Conservation (phyloP, 2,888 invertebrate genomes). For the Rugalucina vietnamica region DNA sequence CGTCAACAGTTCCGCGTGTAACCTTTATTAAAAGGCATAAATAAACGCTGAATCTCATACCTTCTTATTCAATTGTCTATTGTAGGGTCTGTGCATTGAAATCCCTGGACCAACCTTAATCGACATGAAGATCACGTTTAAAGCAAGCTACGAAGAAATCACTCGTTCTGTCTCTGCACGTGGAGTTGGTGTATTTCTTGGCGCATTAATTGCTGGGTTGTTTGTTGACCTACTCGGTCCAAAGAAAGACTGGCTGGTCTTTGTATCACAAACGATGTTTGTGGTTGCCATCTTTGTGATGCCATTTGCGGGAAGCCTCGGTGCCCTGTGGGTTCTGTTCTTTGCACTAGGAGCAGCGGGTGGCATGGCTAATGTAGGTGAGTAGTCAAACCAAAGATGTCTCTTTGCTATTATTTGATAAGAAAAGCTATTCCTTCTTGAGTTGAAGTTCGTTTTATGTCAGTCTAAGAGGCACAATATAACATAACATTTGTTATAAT, state of each 20-base stretch:
- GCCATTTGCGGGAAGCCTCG: constrained; percentile 45
- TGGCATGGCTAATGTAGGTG: constrained; percentile 58
- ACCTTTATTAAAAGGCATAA: too few relatives aligned
- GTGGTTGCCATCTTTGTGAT: constrained; percentile 37
- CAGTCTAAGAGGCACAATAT: too few relatives aligned
- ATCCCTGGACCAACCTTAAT: constrained; percentile 61
- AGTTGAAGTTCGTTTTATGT: too few relatives aligned
- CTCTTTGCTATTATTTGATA: too few relatives aligned
- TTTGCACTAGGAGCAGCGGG: constrained; percentile 45
- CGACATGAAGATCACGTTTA: constrained; percentile 53
- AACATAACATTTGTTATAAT: too few relatives aligned
- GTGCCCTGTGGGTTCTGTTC: constrained; percentile 51
- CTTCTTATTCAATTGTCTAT: neutral
- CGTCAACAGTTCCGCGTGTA: too few relatives aligned
- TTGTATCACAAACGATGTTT: constrained; percentile 36
- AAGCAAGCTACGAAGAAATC: constrained; percentile 49
- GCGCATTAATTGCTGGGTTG: constrained; percentile 51
- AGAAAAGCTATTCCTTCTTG: too few relatives aligned
- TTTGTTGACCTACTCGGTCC: constrained; percentile 52
- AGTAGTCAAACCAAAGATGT: too few relatives aligned
- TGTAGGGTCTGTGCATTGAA: constrained; percentile 56
- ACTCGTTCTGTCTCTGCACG: constrained; percentile 51
- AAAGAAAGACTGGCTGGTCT: constrained; percentile 51
- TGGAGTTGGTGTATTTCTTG: constrained; percentile 56
- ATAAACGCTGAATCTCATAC: too few relatives aligned